Evolutionary conservation across 2,113 vertebrate species (phyloP), one percentile per base, ranked within the genome.

Genomic region (Ochotona princeps): DNA sequence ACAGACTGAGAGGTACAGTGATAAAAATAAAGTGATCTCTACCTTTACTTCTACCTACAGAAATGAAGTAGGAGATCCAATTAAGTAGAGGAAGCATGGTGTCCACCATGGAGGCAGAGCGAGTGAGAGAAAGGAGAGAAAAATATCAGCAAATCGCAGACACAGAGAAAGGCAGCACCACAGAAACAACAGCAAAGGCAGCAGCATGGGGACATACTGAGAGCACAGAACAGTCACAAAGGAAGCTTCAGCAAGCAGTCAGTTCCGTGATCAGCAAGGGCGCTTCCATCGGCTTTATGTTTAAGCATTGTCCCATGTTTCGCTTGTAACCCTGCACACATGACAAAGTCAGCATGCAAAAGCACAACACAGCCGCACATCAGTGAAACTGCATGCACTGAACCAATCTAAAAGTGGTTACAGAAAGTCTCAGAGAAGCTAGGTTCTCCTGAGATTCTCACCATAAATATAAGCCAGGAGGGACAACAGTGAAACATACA

Each of bases 11-110:
- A 95, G 85, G 95, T 81, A 97, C 44, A 96, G 97, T 89, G 89
- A 96, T 85, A 96, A 96, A 97, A 98, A 97, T 92, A 98, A 98
- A 97, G 96, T 67, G 65, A 95, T 97, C 95, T 98, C 98, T 99
- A 99, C 99, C 99, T 99, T 99, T 99, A 98, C 99, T 99, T 99
- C 99, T 99, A 99, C 99, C 99, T 99, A 99, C 95, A 98, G 97
- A 97, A 95, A 98, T 95, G 98, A 98, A 98, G 98, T 94, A 96
- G 97, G 93, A 97, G 79, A 0, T 98, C 97, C 98, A 96, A 66
- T 97, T 98, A 96, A 97, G 96, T 95, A 94, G 93, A 98, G 91
- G 96, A 97, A 96, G 96, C 95, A 97, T 87, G 88, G 83, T 97
- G 97, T 99, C 98, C 98, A 75, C 92, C 98, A 96, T 0, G 95